Percentiles rank a stretch among this genome's conserved stretches.
These are phyloP conservation scores for Sciurus vulgaris DNA, from an alignment of 2,797 vertebrate species.

Conservation along the genomic window DNA sequence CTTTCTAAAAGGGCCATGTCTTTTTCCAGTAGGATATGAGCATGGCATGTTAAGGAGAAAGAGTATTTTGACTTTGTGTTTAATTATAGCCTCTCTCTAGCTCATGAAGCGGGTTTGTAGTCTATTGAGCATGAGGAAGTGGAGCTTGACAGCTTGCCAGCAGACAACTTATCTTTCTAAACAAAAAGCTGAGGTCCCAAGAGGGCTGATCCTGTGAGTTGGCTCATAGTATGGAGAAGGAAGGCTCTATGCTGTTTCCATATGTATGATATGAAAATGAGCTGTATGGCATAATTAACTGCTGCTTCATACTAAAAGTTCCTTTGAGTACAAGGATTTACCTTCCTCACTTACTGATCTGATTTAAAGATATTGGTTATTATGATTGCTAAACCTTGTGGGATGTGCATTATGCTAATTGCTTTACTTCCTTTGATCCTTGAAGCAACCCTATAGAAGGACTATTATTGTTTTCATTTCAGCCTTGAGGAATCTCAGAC, in stretches of 20 bases:
- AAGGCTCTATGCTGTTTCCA: neutral
- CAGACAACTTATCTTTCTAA: slow-evolving; percentile 58
- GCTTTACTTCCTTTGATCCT: neutral
- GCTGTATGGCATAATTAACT: neutral
- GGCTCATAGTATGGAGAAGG: neutral
- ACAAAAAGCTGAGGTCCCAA: neutral
- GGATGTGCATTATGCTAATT: neutral
- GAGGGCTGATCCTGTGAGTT: neutral
- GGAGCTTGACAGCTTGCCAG: slow-evolving; percentile 49
- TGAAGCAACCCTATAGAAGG: no score
- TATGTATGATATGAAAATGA: neutral
- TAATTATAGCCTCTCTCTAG: slow-evolving; percentile 23
- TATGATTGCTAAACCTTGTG: neutral
- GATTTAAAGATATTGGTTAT: neutral
- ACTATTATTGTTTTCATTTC: neutral
- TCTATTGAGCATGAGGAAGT: neutral
- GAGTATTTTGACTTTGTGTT: slow-evolving; percentile 7
- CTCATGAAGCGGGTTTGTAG: neutral
- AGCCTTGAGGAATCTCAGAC: neutral
- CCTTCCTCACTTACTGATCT: neutral
- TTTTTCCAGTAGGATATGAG: neutral
- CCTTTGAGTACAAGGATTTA: neutral
- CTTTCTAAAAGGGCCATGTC: neutral
- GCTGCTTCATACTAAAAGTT: neutral
- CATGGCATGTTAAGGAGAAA: neutral